phyloP scores from a whole-genome alignment of 2,113 vertebrate genomes.

The Ceyx margarethae region DNA sequence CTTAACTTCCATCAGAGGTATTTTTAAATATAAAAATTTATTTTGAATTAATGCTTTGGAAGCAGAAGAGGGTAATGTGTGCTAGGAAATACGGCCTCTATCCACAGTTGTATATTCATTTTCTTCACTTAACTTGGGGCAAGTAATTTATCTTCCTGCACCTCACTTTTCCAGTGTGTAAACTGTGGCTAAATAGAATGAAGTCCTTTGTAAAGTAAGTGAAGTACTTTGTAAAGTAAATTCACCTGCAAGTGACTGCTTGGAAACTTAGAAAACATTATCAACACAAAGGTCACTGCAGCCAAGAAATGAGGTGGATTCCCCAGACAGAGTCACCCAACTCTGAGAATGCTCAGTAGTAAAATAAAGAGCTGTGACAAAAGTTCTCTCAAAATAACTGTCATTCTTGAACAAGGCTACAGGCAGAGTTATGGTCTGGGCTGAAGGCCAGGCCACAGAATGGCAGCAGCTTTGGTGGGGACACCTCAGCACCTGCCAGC shows the following conservation, averaged over 20 bases:
- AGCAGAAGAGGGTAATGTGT: background rate
- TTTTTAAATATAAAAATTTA: background rate
- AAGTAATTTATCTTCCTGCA: background rate
- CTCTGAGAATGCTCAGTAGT: constrained; percentile 1
- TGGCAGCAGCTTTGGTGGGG: background rate
- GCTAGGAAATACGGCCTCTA: background rate
- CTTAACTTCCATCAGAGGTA: background rate
- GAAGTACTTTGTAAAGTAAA: no score
- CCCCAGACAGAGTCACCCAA: background rate
- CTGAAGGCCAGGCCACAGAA: background rate
- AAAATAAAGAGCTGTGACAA: constrained; percentile 26
- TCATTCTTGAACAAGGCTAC: background rate
- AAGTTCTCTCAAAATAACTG: constrained; percentile 39
- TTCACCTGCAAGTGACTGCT: background rate
- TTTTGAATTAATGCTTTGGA: background rate
- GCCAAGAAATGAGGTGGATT: constrained; percentile 16
- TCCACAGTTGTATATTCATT: background rate
- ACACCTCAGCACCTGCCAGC: background rate
- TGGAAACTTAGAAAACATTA: constrained; percentile 12
- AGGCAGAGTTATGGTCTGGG: background rate
- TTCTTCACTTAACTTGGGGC: background rate
- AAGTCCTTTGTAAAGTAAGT: background rate
- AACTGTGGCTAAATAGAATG: background rate
- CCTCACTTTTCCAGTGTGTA: background rate
- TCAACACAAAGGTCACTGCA: constrained; percentile 15